Evolutionary conservation across 2,113 vertebrate genomes (phyloP).

Genomic region (Hemicordylus capensis): DNA sequence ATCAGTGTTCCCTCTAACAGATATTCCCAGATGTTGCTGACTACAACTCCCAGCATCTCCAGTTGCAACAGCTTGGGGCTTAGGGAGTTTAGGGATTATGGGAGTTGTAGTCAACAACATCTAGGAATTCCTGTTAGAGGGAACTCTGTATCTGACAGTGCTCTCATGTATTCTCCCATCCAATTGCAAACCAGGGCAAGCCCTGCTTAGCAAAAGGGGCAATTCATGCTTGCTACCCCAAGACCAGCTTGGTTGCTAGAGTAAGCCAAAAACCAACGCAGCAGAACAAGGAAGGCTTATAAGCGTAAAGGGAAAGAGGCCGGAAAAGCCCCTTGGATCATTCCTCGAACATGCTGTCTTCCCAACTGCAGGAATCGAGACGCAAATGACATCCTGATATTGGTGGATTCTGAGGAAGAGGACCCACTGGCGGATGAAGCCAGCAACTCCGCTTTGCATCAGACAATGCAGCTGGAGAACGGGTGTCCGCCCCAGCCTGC

Average conservation of each 20-base stretch:
- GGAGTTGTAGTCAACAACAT: accelerated
- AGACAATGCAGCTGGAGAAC: constrained; percentile 43
- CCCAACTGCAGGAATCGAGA: constrained; percentile 62
- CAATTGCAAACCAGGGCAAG: too few relatives aligned
- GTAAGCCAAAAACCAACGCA: too few relatives aligned
- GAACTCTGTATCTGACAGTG: too few relatives aligned
- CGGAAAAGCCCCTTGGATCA: background rate
- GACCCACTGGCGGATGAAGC: constrained; percentile 5
- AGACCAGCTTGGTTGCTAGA: too few relatives aligned
- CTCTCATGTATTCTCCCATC: too few relatives aligned
- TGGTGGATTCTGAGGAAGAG: constrained; percentile 87
- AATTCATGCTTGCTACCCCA: too few relatives aligned
- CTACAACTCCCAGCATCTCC: background rate
- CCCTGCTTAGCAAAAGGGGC: too few relatives aligned
- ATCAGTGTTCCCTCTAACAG: too few relatives aligned
- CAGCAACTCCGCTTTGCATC: constrained; percentile 17
- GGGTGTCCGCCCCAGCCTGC: constrained; percentile 41
- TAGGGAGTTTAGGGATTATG: background rate
- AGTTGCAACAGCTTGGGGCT: too few relatives aligned
- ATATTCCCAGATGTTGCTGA: too few relatives aligned
- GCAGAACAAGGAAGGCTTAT: too few relatives aligned
- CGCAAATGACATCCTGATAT: constrained; percentile 79
- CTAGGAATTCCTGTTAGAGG: too few relatives aligned
- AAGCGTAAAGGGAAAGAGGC: background rate
- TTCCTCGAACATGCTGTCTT: background rate